phyloP scores from a whole-genome alignment of 1,140 invertebrate species.

The Zaprionus africanus region DNA sequence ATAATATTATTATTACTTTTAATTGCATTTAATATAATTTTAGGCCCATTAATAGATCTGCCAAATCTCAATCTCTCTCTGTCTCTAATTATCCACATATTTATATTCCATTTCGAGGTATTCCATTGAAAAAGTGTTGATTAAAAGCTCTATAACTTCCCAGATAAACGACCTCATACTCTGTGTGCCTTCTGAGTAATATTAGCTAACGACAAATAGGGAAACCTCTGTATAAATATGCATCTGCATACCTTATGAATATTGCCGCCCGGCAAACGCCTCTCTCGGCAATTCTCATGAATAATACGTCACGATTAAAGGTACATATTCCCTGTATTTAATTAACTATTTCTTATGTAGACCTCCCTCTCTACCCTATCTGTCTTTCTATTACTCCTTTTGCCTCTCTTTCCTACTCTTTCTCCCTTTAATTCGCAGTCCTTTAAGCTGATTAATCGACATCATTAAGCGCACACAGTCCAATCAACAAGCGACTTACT shows the following conservation, averaged over 20 bases:
- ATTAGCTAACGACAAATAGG: too few species aligned
- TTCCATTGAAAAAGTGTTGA: background rate
- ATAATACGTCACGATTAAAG: background rate
- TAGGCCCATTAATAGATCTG: too few species aligned
- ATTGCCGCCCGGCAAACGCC: background rate
- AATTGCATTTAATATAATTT: too few species aligned
- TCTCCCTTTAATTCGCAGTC: background rate
- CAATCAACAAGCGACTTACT: background rate
- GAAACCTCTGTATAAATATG: too few species aligned
- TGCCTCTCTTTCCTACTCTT: background rate
- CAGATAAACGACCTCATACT: background rate
- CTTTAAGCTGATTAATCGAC: constrained; percentile 1
- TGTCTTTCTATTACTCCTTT: background rate
- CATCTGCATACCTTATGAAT: background rate
- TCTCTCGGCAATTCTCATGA: constrained; percentile 9
- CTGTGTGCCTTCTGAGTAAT: too few species aligned
- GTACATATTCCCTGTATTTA: background rate
- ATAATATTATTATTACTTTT: too few species aligned
- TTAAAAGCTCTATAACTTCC: background rate
- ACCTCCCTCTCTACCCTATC: background rate
- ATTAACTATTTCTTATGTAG: background rate
- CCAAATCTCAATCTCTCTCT: too few species aligned
- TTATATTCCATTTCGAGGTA: background rate
- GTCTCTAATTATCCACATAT: background rate
- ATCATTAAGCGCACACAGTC: background rate